Conservation (phyloP, 37 sponge, comb jelly and placozoan species). For the Hexactinellida sp. region DNA sequence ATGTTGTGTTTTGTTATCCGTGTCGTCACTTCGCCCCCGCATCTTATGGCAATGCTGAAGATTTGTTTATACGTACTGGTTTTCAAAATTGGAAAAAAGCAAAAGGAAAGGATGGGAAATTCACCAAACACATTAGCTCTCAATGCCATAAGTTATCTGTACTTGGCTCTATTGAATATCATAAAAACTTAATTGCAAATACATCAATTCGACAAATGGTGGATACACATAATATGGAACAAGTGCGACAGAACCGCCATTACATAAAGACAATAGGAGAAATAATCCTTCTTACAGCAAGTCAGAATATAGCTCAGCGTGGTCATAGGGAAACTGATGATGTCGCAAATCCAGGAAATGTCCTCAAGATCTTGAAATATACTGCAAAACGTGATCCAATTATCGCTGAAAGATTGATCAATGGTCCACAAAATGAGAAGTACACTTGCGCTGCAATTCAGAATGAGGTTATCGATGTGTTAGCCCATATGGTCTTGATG, state of each 20-base stretch:
- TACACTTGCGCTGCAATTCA: neutral
- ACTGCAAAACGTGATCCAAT: slow-evolving; percentile 37
- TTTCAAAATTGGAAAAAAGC: neutral
- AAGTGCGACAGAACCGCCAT: slow-evolving; percentile 28
- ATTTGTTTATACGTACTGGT: neutral
- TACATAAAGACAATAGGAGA: slow-evolving; percentile 42
- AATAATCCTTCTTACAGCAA: slow-evolving; percentile 33
- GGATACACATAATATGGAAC: neutral
- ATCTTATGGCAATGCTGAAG: neutral
- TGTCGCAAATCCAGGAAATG: slow-evolving; percentile 44
- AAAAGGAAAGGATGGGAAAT: neutral
- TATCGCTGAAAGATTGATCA: slow-evolving; percentile 20
- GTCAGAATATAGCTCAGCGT: slow-evolving; percentile 39
- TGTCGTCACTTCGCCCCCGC: neutral
- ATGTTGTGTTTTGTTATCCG: neutral
- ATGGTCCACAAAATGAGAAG: neutral
- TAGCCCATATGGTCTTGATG: neutral
- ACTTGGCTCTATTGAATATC: neutral
- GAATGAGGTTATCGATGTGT: neutral
- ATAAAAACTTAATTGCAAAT: neutral
- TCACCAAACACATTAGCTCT: neutral
- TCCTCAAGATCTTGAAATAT: slow-evolving; percentile 29
- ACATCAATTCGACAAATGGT: neutral
- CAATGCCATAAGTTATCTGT: neutral
- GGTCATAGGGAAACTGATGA: slow-evolving; percentile 37